Base-by-base conservation (phyloP, 2,888 invertebrate species). In the Perdita meconis region DNA sequence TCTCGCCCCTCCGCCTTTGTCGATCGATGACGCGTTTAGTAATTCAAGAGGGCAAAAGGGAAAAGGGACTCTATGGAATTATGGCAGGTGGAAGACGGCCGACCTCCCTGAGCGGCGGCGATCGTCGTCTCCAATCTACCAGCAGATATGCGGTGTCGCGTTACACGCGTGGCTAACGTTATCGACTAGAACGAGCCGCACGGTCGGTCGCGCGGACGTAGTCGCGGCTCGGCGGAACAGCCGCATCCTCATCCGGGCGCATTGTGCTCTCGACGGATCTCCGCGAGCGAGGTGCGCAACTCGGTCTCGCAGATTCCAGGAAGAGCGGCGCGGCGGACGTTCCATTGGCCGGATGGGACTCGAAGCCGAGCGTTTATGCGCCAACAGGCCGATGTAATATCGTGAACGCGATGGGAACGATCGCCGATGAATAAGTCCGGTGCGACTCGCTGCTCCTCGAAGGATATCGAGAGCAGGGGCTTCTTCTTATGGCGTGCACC, bases 391-490 rank as follows among this genome's bases (percentile, higher is more conserved):
- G 44, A 50, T 22, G 53, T 65, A 65, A 76, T 47, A 47, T 81
- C 78, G 71, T 53, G 73, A 70, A 51, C 63, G 70, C 67, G 74
- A 83, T 83, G 85, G 83, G 86, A 78, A 83, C 84, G 87, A 88
- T 86, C 91, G 89, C 50, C 85, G 90, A 89, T 88, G 91, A 89
- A 90, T 89, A 91, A 90, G 90, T 89, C 90, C 90, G 90, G 89
- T 84, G 75, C 76, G 82, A 84, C 82, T 47, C 47, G 81, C 81
- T 77, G 61, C 26, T 42, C 72, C 78, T 76, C 86, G 60, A 73
- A 53, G 80, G 76, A 78, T 71, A 69, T 75, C 78, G 79, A 70
- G 63, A 76, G 51, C 61, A 56, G 69, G 74, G 75, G 78, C 79
- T 80, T 85, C 90, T 88, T 87, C 86, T 83, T 83, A 81, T 70